Conservation (phyloP, 1,140 invertebrate species). For the Penaeus chinensis region DNA sequence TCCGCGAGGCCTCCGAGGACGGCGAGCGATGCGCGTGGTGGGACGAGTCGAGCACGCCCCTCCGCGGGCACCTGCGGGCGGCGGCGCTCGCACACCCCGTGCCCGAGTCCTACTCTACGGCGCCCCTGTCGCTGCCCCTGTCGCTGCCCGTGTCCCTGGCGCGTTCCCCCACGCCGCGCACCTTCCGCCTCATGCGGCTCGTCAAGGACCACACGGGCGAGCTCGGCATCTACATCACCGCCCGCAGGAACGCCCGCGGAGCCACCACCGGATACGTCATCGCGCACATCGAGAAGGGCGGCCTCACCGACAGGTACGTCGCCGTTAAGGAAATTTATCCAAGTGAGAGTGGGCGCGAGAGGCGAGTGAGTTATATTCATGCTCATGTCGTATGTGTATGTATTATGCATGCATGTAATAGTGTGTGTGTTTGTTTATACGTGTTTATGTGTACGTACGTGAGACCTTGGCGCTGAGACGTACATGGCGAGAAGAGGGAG, state of each 20-base stretch:
- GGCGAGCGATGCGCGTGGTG: conserved; percentile 9
- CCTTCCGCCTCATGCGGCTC: conserved; percentile 76
- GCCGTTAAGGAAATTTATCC: background rate
- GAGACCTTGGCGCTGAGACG: background rate
- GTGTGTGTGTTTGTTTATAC: background rate
- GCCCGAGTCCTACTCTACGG: conserved; percentile 36
- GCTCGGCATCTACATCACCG: conserved; percentile 86
- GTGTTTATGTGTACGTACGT: background rate
- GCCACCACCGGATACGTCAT: conserved; percentile 83
- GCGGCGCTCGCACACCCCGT: conserved; percentile 7
- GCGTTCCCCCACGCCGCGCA: conserved; percentile 52
- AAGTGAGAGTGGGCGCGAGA: background rate
- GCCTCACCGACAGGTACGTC: conserved; percentile 80
- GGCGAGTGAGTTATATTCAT: background rate
- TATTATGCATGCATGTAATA: background rate
- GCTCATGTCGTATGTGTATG: background rate
- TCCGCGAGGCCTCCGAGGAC: conserved; percentile 26
- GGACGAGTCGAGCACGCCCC: conserved; percentile 43
- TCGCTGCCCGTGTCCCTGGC: conserved; percentile 45
- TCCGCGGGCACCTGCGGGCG: conserved; percentile 44
- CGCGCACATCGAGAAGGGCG: conserved; percentile 83
- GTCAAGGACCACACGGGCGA: conserved; percentile 77
- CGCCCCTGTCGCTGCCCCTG: conserved; percentile 53
- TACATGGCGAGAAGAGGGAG: background rate
- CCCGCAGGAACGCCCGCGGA: conserved; percentile 76